These are phyloP conservation scores for Heteronetta atricapilla DNA, from an alignment of 2,113 vertebrate species.

Conservation along the genomic window DNA sequence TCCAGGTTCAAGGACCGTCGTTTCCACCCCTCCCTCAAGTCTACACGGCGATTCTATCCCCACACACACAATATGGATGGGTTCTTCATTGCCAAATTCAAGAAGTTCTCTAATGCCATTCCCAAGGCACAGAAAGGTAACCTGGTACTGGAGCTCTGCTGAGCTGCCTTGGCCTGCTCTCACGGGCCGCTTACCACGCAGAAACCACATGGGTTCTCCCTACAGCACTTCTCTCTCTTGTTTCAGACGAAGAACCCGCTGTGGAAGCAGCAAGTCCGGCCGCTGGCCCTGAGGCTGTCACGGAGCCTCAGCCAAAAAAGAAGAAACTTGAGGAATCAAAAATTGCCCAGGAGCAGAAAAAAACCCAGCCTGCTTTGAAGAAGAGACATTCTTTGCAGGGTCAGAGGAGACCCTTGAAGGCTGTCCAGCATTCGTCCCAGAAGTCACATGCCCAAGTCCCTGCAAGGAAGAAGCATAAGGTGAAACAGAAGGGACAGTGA, in stretches of 20 bases:
- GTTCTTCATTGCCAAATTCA: slow-evolving; percentile 95
- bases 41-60: slow-evolving; percentile 90
- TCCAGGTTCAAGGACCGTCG: slow-evolving; percentile 88
- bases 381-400: slow-evolving; percentile 28
- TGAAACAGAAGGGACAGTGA: slow-evolving; percentile 13
- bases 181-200: background rate
- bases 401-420: slow-evolving; percentile 40
- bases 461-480: slow-evolving; percentile 57
- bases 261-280: background rate
- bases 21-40: slow-evolving; percentile 90
- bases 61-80: slow-evolving; percentile 98
- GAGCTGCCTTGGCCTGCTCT: background rate
- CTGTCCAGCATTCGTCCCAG: background rate
- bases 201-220: rapidly evolving
- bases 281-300: rapidly evolving
- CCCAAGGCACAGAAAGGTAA: slow-evolving; percentile 76
- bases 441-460: background rate
- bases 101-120: slow-evolving; percentile 92
- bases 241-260: slow-evolving; percentile 41
- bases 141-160: background rate
- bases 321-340: slow-evolving; percentile 8
- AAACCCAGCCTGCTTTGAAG: background rate
- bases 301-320: slow-evolving; percentile 11
- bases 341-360: slow-evolving; percentile 21
- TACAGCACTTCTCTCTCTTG: background rate